phyloP scores from a whole-genome alignment of 30 jellyfish, hydroid and myxozoan species.

The Cassiopea andromeda region DNA sequence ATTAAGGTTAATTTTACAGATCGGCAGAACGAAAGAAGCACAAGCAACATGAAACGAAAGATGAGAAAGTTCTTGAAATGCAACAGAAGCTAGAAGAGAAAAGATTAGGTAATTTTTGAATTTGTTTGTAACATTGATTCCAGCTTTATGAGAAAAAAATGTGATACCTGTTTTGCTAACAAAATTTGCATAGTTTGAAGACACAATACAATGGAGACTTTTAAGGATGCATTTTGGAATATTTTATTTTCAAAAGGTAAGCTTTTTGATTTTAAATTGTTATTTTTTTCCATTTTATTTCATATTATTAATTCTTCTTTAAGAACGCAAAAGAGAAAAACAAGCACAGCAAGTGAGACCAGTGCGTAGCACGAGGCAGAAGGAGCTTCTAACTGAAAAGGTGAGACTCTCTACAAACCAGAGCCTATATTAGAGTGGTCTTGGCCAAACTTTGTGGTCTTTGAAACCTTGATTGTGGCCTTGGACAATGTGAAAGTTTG shows the following conservation, averaged over 20 bases:
- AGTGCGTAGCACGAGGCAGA: conserved; percentile 55
- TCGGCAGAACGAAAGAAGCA: conserved; percentile 43
- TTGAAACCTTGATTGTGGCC: too few species aligned
- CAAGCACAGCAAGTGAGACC: conserved; percentile 44
- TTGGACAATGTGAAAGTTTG: too few species aligned
- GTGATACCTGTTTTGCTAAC: too few species aligned
- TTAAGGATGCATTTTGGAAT: too few species aligned
- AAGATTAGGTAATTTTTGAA: conserved; percentile 60
- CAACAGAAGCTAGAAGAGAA: conserved; percentile 76
- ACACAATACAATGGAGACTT: too few species aligned
- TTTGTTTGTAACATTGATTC: too few species aligned
- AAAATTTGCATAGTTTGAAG: too few species aligned
- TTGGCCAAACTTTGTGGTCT: too few species aligned
- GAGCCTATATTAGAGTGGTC: too few species aligned
- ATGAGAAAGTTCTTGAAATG: conserved; percentile 67
- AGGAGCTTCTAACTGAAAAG: conserved; percentile 67
- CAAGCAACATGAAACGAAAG: conserved; percentile 45
- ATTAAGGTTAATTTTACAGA: conserved; percentile 11
- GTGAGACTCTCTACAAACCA: too few species aligned
- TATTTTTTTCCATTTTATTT: not conserved
- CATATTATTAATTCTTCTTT: not conserved
- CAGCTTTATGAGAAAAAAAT: too few species aligned
- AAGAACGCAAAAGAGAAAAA: conserved; percentile 56
- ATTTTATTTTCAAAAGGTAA: too few species aligned
- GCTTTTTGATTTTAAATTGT: not conserved